phyloP scores from a whole-genome alignment of 1,140 invertebrate genomes.

The Vanessa tameamea region DNA sequence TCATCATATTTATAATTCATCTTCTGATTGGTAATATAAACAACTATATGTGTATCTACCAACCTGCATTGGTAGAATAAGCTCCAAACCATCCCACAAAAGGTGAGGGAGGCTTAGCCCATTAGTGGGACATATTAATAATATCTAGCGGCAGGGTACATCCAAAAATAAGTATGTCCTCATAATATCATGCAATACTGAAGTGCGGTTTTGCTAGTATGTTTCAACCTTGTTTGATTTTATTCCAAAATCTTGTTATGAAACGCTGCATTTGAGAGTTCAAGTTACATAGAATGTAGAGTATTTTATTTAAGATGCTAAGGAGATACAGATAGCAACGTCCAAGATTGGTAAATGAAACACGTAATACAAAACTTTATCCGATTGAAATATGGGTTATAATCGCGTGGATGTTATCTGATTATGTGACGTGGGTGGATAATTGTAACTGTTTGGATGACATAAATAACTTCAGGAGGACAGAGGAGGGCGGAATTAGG shows the following conservation, averaged over 20 bases:
- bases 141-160: too few species aligned
- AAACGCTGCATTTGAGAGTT: slow-evolving; percentile 21
- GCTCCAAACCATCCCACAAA: too few species aligned
- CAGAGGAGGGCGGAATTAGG: slow-evolving; percentile 29
- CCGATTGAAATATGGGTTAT: slow-evolving; percentile 4
- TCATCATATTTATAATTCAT: too few species aligned
- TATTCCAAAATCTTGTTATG: slow-evolving; percentile 6
- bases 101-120: too few species aligned
- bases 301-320: slow-evolving; percentile 29
- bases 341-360: not conserved
- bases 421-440: not conserved
- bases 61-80: too few species aligned
- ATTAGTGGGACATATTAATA: too few species aligned
- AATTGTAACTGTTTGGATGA: slow-evolving; percentile 25
- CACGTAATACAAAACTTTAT: slow-evolving; percentile 9
- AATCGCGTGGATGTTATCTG: not conserved
- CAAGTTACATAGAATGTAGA: slow-evolving; percentile 16
- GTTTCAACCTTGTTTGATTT: not conserved
- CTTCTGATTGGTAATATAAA: too few species aligned
- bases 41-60: too few species aligned
- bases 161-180: too few species aligned
- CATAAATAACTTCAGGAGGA: slow-evolving; percentile 36
- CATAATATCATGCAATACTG: too few species aligned
- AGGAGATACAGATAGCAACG: slow-evolving; percentile 8
- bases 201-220: too few species aligned